phyloP scores from a whole-genome alignment of 2,888 invertebrate genomes.

The Leucophenga montana region DNA sequence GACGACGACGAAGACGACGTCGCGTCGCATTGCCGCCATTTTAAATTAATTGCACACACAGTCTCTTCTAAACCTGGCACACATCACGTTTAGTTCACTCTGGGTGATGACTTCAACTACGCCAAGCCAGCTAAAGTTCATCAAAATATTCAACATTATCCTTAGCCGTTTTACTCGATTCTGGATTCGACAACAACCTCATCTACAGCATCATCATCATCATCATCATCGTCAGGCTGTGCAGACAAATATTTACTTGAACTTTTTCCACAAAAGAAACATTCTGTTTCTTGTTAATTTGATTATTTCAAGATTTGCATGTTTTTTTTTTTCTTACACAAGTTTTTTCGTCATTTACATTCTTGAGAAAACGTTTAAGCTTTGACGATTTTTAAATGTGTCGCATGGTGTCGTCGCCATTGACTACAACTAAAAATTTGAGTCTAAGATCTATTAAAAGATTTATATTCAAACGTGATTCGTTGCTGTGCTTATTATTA shows the following conservation, averaged over 20 bases:
- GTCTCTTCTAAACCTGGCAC: conserved; percentile 34
- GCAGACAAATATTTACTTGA: conserved; percentile 23
- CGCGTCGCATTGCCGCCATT: conserved; percentile 13
- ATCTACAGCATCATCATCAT: neutral
- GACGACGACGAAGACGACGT: too few relatives aligned
- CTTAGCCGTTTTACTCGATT: neutral
- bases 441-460: too few relatives aligned
- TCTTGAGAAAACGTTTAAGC: neutral
- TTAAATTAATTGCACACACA: conserved; percentile 50
- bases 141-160: neutral
- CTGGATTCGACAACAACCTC: too few relatives aligned
- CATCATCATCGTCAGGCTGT: neutral
- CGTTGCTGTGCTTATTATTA: too few relatives aligned
- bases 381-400: neutral
- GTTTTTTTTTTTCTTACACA: neutral
- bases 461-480: too few relatives aligned
- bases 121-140: neutral
- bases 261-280: neutral
- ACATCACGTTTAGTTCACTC: neutral
- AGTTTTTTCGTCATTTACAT: neutral
- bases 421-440: too few relatives aligned
- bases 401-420: too few relatives aligned
- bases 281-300: conserved; percentile 19
- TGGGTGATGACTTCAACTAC: neutral
- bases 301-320: conserved; percentile 7